Percentiles rank a stretch among this genome's conserved stretches.
These are phyloP conservation scores for Poeciliopsis occidentalis DNA, from an alignment of 2,113 vertebrate species.

Conservation along the genomic window DNA sequence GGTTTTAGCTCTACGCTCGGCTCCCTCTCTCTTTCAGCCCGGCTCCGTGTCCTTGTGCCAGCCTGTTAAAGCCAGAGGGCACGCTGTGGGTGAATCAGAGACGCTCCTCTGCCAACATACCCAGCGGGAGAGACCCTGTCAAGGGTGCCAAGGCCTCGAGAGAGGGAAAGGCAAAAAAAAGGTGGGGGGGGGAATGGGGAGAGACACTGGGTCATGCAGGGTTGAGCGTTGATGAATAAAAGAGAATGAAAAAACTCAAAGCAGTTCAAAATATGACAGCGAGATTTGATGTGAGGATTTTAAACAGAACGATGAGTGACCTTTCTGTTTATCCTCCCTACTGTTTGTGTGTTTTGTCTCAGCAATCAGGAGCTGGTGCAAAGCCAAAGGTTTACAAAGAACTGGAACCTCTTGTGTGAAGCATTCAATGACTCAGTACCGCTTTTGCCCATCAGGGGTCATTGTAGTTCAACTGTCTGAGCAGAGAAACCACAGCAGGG, in stretches of 20 bases:
- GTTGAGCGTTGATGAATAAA: conserved; percentile 11
- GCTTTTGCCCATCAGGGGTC: conserved; percentile 85
- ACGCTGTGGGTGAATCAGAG: conserved; percentile 69
- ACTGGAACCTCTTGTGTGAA: conserved; percentile 41
- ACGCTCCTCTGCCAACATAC: conserved; percentile 67
- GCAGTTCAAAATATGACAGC: not conserved
- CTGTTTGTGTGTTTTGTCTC: conserved; percentile 11
- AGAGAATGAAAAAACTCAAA: conserved; percentile 7
- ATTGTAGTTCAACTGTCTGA: conserved; percentile 83
- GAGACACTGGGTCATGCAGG: not conserved
- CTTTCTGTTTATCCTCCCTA: not conserved
- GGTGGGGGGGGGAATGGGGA: not conserved
- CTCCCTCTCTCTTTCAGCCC: conserved; percentile 43
- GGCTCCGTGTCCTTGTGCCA: conserved; percentile 64
- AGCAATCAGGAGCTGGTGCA: conserved; percentile 6
- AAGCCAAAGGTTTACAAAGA: conserved; percentile 44
- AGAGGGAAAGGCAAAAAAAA: conserved; percentile 32
- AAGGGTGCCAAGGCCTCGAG: conserved; percentile 70
- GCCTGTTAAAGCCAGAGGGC: conserved; percentile 73
- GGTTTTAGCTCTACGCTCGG: conserved; percentile 18
- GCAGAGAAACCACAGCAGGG: conserved; percentile 3
- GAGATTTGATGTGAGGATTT: not conserved
- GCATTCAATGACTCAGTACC: conserved; percentile 40
- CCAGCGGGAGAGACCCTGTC: conserved; percentile 56
- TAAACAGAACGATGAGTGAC: not conserved